Evolutionary conservation across 2,888 invertebrate species (phyloP), one percentile per base, ranked within the genome.

Genomic region (Synanthedon formicaeformis): DNA sequence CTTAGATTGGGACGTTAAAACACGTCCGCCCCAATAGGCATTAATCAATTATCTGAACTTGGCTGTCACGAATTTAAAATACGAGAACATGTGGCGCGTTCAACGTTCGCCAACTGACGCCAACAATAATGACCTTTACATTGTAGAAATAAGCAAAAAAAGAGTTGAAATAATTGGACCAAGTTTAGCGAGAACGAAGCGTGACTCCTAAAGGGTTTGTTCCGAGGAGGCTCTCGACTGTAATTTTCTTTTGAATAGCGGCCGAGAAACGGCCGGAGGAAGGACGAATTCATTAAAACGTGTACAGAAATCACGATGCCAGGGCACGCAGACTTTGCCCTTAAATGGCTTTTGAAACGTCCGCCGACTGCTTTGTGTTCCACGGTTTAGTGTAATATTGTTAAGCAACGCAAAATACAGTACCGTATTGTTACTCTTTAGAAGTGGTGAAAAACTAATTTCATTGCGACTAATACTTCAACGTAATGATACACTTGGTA

Each of bases 11-110:
- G 64, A 69, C 79, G 73, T 81, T 81, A 79, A 81, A 82, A 77
- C 79, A 79, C 75, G 83, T 84, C 83, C 81, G 83, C 80, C 79
- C 76, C 67, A 65, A 66, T 69, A 65, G 67, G 72, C 78, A 84
- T 86, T 83, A 84, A 86, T 84, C 86, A 86, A 83, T 84, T 85
- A 82, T 73, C 68, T 73, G 73, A 77, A 77, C 73, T 75, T 73
- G 73, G 72, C 79, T 76, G 82, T 80, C 81, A 78, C 74, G 75
- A 75, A 78, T 81, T 78, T 78, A 78, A 78, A 76, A 69, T 68
- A 8, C 67, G 66, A 66, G 71, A 79, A 74, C 86, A 86, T 81
- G 84, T 86, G 84, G 81, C 67, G 79, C 69, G 67, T 61, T 68
- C 66, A 62, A 58, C 83, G 84, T 71, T 76, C 65, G 66, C 86